Evolutionary conservation across 2,797 vertebrate genomes (phyloP), one percentile per base, ranked within the genome.

Genomic region (Parambassis ranga): DNA sequence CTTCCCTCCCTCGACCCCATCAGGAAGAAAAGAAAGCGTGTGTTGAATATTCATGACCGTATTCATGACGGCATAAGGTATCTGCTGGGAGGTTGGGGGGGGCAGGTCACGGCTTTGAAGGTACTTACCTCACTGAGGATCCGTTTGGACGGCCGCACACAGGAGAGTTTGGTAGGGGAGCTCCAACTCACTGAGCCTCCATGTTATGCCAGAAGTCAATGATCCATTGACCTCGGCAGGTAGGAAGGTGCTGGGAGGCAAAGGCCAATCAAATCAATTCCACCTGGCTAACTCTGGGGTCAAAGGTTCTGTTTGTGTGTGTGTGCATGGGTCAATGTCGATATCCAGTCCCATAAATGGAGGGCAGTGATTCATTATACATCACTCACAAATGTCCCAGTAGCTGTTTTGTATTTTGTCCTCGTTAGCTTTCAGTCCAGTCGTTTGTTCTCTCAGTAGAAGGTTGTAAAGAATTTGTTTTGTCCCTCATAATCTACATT

Each of bases 31-130:
- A 65, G 72, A 80, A 68, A 74, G 55, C 13, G 20, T 62, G 30
- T 13, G 47, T 33, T 87, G 83, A 88, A 92, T 92, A 93, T 93
- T 90, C 88, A 93, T 90, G 52, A 50, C 4, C 33, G 56, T 82
- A 85, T 88, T 88, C 75, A 75, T 88, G 74, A 75, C 79, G 78
- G 83, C 83, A 75, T 69, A 84, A 82, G 82, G 74, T 75, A 78
- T 90, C 86, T 79, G 24, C 65, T 38, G 86, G 81, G 89, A 87
- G 71, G 65, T 59, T 30, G 7, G 56, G 55, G 55, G 60, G 77
- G 72, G 69, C 64, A 77, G 85, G 86, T 91, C 86, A 72, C 3
- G 48, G 82, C 81, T 88, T 83, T 85, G 82, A 86, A 68, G 58
- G 52, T 44, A 42, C 75, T 82, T 80, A 67, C 53, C 68, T 76